A percentile compares a stretch with the other conserved stretches of the same genome.
These are phyloP conservation scores for Nephrotoma flavescens DNA, from an alignment of 2,888 invertebrate species.

Conservation along the genomic window DNA sequence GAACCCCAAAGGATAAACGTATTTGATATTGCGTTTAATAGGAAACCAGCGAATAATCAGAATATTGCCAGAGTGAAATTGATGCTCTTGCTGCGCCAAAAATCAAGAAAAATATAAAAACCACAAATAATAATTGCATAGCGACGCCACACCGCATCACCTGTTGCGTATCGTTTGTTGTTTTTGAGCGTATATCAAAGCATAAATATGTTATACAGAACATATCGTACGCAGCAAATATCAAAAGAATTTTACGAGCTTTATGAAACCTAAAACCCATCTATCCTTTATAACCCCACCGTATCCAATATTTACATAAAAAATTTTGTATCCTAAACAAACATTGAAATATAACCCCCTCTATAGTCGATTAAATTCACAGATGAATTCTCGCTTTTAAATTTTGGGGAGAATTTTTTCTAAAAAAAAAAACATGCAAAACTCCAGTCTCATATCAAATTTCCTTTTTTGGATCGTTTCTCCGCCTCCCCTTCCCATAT, in stretches of 20 bases:
- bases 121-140: no score
- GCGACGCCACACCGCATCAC: no score
- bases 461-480: background rate
- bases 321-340: background rate
- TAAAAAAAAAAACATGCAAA: background rate
- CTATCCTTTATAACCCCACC: background rate
- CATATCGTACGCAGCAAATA: no score
- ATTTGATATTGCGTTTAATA: no score
- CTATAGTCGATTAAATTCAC: background rate
- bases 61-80: no score
- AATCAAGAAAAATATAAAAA: no score
- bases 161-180: no score
- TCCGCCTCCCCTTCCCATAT: background rate
- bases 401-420: background rate
- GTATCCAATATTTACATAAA: background rate
- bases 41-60: no score
- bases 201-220: no score
- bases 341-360: background rate
- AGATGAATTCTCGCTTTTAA: background rate
- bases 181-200: no score
- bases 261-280: background rate
- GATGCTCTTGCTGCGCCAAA: no score
- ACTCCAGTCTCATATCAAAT: background rate
- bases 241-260: background rate
- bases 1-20: no score